phyloP scores from a whole-genome alignment of 2,113 vertebrate genomes.

The Erythrocebus patas region DNA sequence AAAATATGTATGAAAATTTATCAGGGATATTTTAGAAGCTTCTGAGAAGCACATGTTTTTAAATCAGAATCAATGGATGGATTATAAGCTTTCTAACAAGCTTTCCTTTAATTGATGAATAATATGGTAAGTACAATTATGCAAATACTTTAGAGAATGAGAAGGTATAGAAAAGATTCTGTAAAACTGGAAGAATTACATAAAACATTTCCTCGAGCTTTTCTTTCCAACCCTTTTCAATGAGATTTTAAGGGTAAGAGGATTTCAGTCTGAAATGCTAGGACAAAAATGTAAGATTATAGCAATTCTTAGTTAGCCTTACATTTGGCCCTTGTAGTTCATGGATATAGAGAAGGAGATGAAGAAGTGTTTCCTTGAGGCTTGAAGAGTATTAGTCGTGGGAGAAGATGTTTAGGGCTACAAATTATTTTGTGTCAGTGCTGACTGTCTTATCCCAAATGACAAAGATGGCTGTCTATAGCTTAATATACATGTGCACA shows the following conservation, averaged over 20 bases:
- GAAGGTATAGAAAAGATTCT: background rate
- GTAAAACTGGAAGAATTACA: background rate
- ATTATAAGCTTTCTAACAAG: background rate
- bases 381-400: background rate
- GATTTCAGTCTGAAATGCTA: background rate
- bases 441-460: background rate
- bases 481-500: rapidly evolving
- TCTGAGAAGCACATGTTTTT: background rate
- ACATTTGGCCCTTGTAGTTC: background rate
- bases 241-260: background rate
- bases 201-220: background rate
- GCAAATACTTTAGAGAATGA: background rate
- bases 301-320: background rate
- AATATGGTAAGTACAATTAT: background rate
- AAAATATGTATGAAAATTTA: background rate
- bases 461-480: background rate
- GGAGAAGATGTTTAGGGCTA: background rate
- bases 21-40: background rate
- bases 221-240: background rate
- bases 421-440: background rate
- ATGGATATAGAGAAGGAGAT: background rate
- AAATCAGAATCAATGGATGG: background rate
- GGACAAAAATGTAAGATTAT: background rate
- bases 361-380: background rate
- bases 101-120: background rate